Evolutionary conservation across 1,140 invertebrate species (phyloP).

Genomic region (Aphaenogaster rudis): DNA sequence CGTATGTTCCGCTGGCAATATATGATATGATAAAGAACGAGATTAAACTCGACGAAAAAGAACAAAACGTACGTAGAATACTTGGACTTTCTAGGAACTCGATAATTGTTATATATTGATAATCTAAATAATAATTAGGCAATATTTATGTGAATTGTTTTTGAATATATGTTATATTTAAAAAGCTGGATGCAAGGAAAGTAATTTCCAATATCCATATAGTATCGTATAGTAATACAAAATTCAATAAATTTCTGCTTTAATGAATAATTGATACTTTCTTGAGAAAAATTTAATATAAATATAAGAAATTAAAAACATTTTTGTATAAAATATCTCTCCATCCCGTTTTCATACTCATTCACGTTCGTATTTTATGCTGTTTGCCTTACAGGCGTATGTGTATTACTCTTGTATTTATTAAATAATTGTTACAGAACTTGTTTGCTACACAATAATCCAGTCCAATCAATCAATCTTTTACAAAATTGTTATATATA

Average conservation of each 20-base stretch:
- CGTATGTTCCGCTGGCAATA: background rate
- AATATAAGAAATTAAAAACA: constrained; percentile 4
- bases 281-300: background rate
- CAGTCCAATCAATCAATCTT: background rate
- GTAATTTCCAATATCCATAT: background rate
- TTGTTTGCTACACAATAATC: no score
- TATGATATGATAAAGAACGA: constrained; percentile 1
- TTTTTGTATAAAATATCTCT: background rate
- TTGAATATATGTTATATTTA: background rate
- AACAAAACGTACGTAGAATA: background rate
- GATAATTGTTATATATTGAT: background rate
- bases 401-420: background rate
- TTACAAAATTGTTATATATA: background rate
- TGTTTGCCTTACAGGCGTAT: background rate
- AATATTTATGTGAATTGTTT: constrained; percentile 18
- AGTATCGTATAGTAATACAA: background rate
- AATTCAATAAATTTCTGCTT: constrained; percentile 29
- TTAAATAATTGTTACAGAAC: background rate
- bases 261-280: constrained; percentile 21
- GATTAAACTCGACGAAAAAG: background rate
- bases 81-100: background rate
- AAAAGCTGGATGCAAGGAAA: background rate
- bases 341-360: background rate
- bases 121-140: background rate
- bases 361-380: background rate